phyloP scores from a whole-genome alignment of 2,113 vertebrate species.

The Misgurnus mizolepis region DNA sequence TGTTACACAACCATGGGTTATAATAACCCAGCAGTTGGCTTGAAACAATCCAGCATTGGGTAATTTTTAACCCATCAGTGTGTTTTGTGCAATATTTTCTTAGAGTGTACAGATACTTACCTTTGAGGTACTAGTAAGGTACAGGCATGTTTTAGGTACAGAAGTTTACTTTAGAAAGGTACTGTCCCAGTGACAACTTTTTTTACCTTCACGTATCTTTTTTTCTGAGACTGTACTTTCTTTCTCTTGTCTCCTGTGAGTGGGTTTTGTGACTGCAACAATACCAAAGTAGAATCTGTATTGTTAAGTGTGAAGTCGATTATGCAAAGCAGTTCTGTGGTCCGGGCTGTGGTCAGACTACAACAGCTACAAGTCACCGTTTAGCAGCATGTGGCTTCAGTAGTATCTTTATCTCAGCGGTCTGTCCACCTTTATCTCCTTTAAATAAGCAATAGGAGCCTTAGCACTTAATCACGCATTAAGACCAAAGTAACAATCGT shows the following conservation, averaged over 20 bases:
- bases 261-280: constrained; percentile 16
- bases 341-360: constrained; percentile 22
- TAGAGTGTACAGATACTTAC: too few species aligned
- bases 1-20: too few species aligned
- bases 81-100: too few species aligned
- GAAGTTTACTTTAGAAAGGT: too few species aligned
- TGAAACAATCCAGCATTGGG: too few species aligned
- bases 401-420: constrained; percentile 24
- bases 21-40: too few species aligned
- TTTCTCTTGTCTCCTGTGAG: neutral
- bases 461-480: constrained; percentile 26
- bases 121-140: too few species aligned
- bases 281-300: constrained; percentile 9
- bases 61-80: too few species aligned
- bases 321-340: constrained; percentile 47
- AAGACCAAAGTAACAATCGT: constrained; percentile 10
- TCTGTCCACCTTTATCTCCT: constrained; percentile 33
- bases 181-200: too few species aligned
- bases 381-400: neutral
- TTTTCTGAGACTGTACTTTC: neutral
- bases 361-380: constrained; percentile 23
- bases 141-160: too few species aligned
- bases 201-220: too few species aligned
- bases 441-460: constrained; percentile 32
- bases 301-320: constrained; percentile 36